Percentiles rank a stretch among this genome's conserved stretches.
Evolutionary conservation across 2,888 invertebrate species (phyloP).

Genomic region (Tromatobia lineatoria): DNA sequence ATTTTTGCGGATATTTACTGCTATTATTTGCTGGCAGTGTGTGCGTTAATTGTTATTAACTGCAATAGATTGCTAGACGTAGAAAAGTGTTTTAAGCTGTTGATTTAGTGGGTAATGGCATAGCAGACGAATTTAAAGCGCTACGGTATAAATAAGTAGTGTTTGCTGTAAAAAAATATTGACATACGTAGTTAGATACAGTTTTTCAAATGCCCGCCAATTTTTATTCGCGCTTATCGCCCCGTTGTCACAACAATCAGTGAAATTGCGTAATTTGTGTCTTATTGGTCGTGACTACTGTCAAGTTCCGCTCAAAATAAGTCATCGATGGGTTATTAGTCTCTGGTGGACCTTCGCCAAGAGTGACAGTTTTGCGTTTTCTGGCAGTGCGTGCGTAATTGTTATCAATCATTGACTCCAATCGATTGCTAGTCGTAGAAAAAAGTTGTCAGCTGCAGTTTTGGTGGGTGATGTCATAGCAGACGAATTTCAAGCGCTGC

Average conservation of each 20-base stretch:
- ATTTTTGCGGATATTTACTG: too few relatives aligned
- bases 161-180: conserved; percentile 50
- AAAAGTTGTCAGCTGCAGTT: not conserved
- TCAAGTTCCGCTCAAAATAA: not conserved
- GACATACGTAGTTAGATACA: not conserved
- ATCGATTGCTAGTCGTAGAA: conserved; percentile 1
- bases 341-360: not conserved
- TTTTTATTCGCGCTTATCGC: not conserved
- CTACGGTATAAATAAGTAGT: conserved; percentile 15
- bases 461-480: conserved; percentile 47
- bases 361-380: not conserved
- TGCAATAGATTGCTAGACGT: conserved; percentile 10
- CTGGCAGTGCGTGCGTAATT: not conserved
- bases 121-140: conserved; percentile 28
- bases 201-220: too few relatives aligned
- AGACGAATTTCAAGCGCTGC: conserved; percentile 21
- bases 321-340: not conserved
- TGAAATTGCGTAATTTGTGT: not conserved
- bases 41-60: not conserved
- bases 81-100: not conserved
- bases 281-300: conserved; percentile 2
- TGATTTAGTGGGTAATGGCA: conserved; percentile 41
- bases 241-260: not conserved
- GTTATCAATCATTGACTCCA: conserved; percentile 1
- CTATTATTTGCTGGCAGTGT: too few relatives aligned